Percentiles rank a stretch among this genome's conserved stretches.
Conservation (phyloP, 1,140 invertebrate genomes). For the Drosophila elegans region DNA sequence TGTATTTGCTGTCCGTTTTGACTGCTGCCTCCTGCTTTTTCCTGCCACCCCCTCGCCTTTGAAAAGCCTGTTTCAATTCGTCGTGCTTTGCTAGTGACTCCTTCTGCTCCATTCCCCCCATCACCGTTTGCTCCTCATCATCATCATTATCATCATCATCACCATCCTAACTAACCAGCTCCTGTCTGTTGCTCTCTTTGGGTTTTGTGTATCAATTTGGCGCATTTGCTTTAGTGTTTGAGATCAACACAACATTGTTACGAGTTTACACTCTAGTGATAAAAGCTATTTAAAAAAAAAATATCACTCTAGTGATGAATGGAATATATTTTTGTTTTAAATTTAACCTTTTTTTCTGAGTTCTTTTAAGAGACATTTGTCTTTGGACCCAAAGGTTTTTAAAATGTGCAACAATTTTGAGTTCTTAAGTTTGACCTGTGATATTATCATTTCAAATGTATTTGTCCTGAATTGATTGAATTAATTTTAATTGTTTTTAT, state of each 20-base stretch:
- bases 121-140: not conserved
- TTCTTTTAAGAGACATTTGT: too few species aligned
- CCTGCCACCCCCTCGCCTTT: slow-evolving; percentile 11
- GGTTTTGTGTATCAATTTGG: slow-evolving; percentile 59
- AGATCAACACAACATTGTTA: slow-evolving; percentile 17
- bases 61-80: slow-evolving; percentile 38
- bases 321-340: too few species aligned
- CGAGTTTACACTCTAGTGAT: slow-evolving; percentile 1
- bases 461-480: too few species aligned
- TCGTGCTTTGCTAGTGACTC: slow-evolving; percentile 30
- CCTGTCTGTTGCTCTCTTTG: slow-evolving; percentile 17
- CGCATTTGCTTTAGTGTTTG: slow-evolving; percentile 66
- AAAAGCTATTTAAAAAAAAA: not conserved
- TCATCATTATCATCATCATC: not conserved
- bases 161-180: slow-evolving; percentile 12
- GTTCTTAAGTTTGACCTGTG: too few species aligned
- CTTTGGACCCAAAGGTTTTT: too few species aligned
- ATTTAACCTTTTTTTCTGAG: too few species aligned
- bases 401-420: too few species aligned
- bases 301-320: not conserved
- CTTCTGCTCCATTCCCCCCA: slow-evolving; percentile 4
- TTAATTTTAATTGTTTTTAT: too few species aligned
- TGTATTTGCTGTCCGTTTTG: slow-evolving; percentile 80
- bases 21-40: slow-evolving; percentile 48
- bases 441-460: too few species aligned